A percentile compares a stretch with the other conserved stretches of the same genome.
Conservation (phyloP, 2,113 vertebrate species). For the Thalassarche chlororhynchos region DNA sequence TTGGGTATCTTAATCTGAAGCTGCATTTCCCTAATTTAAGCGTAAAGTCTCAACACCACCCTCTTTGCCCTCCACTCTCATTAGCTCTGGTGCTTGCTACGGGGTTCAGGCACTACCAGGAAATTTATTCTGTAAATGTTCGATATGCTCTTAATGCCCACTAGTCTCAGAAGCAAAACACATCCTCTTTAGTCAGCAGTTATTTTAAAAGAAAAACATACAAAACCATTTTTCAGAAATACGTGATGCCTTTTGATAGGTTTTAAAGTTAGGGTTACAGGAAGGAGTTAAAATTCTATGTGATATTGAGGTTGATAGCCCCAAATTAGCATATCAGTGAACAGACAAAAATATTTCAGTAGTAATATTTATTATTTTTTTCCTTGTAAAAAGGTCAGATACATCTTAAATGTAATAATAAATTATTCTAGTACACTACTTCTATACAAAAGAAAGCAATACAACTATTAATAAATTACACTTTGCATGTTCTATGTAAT, state of each 20-base stretch:
- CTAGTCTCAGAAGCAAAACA: not conserved
- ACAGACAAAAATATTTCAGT: not conserved
- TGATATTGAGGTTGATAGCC: not conserved
- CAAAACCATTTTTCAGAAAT: not conserved
- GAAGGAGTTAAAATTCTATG: not conserved
- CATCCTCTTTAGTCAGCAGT: not conserved
- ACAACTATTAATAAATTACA: not conserved
- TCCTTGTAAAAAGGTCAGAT: not conserved
- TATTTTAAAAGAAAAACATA: not conserved
- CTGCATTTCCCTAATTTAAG: not conserved
- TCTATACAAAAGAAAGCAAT: not conserved
- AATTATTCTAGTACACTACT: not conserved
- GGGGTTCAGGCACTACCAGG: not conserved
- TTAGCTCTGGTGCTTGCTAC: not conserved
- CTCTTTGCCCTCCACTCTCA: not conserved
- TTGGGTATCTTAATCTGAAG: not conserved
- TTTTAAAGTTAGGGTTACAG: not conserved
- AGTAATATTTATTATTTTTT: not conserved
- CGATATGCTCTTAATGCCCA: not conserved
- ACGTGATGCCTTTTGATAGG: rapidly evolving
- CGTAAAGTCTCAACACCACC: not conserved
- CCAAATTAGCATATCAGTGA: not conserved
- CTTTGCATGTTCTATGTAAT: not conserved
- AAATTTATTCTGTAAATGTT: not conserved
- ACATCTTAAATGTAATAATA: not conserved